These are phyloP conservation scores for Andrena camellia DNA, from an alignment of 2,888 invertebrate species.

Conservation along the genomic window DNA sequence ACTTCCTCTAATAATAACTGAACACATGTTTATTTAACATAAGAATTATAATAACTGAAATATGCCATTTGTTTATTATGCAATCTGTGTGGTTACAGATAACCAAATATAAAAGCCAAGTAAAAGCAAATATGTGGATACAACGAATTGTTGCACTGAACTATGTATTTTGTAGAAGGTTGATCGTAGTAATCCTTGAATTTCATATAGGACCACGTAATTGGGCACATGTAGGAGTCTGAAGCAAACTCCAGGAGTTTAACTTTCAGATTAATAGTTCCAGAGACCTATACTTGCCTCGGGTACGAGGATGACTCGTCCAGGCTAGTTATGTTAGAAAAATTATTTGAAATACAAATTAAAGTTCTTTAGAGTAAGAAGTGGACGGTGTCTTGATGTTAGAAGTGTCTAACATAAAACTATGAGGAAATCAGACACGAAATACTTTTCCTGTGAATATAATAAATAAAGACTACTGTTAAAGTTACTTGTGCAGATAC, in stretches of 20 bases:
- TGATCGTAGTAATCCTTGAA: constrained; percentile 27
- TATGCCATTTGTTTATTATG: too few species aligned
- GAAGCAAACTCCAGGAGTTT: constrained; percentile 37
- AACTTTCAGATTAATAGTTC: constrained; percentile 41
- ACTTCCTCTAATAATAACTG: too few species aligned
- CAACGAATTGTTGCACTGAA: constrained; percentile 6
- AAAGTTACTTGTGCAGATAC: too few species aligned
- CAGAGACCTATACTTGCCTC: constrained; percentile 25
- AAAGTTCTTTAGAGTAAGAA: background rate
- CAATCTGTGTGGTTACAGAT: too few species aligned
- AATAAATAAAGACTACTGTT: too few species aligned
- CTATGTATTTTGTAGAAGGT: constrained; percentile 15
- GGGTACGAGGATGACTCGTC: constrained; percentile 24
- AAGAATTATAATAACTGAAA: too few species aligned
- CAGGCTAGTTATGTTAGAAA: constrained; percentile 26
- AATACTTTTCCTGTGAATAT: too few species aligned
- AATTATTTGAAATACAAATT: constrained; percentile 14
- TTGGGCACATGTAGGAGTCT: constrained; percentile 35
- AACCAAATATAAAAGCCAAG: background rate
- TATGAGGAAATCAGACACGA: background rate
- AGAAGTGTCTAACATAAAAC: background rate
- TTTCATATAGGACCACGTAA: constrained; percentile 27
- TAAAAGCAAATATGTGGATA: background rate
- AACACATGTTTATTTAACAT: too few species aligned
- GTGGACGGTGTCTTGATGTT: background rate